Evolutionary conservation across 2,113 vertebrate genomes (phyloP), one percentile per base, ranked within the genome.

Genomic region (Salvelinus alpinus): DNA sequence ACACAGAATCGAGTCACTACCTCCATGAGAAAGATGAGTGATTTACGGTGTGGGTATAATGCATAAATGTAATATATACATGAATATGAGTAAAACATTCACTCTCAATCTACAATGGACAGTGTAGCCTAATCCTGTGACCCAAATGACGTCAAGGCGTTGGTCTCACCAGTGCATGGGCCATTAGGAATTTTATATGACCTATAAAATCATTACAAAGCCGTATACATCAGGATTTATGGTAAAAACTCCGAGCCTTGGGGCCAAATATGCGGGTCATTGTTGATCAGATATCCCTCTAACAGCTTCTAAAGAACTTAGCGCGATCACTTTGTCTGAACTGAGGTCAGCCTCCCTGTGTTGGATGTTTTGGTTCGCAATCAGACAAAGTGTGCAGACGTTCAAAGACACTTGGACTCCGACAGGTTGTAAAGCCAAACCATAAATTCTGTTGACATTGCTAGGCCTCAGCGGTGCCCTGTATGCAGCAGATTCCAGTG

Each of bases 241-340:
- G 38, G 38, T 12, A 44, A 44, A 44, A 9, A 60, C 25, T 24
- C 29, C 74, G 22, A 64, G 64, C 72, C 66, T 51, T 3, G 38
- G 9, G 38, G 2, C 9, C 20, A 20, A 14, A 57, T 57, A 79
- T 76, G 48, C 81, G 29, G 72, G 22, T 72, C 79, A 74, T 16
- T 44, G 54, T 66, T 77, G 81, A 81, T 81, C 13, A 72, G 68
- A 84, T 57, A 54, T 65, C 47, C 54, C 64, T 6, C 27, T 22
- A 16, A 81, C 77, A 75, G 51, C 34, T 29, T 62, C n/a, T 38
- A 74, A 25, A 66, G 11, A 6, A 34, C 34, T 34, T 34, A 34
- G 31, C 31, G 31, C 31, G 31, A 34, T 44, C 38, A 44, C 38
- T 44, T 44, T 44, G 38, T 44, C 73, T 65, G 38, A 20, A 38